Evolutionary conservation across 30 jellyfish, hydroid and myxozoan species (phyloP), one percentile per base, ranked within the genome.

Genomic region (Phacellophora camtschatica): DNA sequence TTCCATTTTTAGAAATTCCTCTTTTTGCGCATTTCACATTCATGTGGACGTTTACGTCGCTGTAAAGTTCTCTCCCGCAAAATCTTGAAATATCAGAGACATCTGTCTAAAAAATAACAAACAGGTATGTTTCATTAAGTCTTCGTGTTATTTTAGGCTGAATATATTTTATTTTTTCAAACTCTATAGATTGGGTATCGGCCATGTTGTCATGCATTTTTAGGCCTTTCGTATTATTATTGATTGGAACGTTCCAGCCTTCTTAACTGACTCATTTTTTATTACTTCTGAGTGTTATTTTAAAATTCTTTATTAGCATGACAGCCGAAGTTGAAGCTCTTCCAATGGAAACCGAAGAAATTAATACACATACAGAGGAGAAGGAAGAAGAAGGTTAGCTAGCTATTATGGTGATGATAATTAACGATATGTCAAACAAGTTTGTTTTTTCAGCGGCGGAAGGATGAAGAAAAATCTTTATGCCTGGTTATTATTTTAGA

Each of bases 321-420:
- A 87, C 96, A 30, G 96, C 96, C 48, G 87, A 82, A 62, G 96
- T 87, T 35, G 96, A 87, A 72, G 66, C 69, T 31, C 84, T 89
- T 66, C 39, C 74, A 20, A 37, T 66, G 45, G 70, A 31, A 20
- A 68, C 88, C 3, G 88, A 68, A 43, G 78, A 70, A 12, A 46
- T 65, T n/a, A 77, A 78, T 30, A n/a, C n/a, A n/a, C n/a, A n/a
- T n/a, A 57, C 76, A 32, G 85, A 57, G 16, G 84, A 78, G 3
- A 77, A 66, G 63, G 94, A 77, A 77, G 94, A 87, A 32, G 88
- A 69, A 39, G 96, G 86, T 65, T 39, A 19, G n/a, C 9, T 18
- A 1, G 22, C 35, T 1, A 31, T 18, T 22, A 19, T 66, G 2
- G 29, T 30, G 66, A 27, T 42, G 5, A 1, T 57, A 42, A 42